Base-by-base conservation (phyloP, 2,797 vertebrate genomes). In the Myotis planiceps region DNA sequence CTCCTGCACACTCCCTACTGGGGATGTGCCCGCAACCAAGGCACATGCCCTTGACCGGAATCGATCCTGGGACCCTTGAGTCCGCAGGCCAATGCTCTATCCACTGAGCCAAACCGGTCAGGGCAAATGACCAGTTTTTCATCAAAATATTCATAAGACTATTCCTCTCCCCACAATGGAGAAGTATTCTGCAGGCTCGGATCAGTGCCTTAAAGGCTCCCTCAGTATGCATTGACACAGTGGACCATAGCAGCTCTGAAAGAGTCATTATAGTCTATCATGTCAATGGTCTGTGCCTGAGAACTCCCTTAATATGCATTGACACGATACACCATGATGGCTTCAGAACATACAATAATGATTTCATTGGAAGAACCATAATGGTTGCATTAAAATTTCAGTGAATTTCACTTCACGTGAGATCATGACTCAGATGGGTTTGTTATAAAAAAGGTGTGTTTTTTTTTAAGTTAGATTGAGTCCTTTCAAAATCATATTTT, bases 181-280 rank as follows among this genome's bases (percentile, higher is more conserved):
- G 92, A 96, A 93, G 93, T 95, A 89, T 85, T 94, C 92, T 92
- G 27, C 84, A 96, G 96, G 53, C 96, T 97, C 85, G 60, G 92
- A 97, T 97, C 97, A 97, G 76, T 97, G 96, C 76, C 10, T 96
- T 98, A 97, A 98, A 97, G 21, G 92, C 97, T 98, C 97, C 97
- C 97, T 98, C 75, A 93, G 90, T 92, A 92, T 94, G 71, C 94
- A 97, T 92, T 97, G 98, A 92, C 96, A 98, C 87, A 96, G 90
- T 66, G 96, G 97, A 97, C 96, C 97, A 97, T 85, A 93, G 94
- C 93, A 95, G 60, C 76, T 97, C 93, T 97, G 97, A 97, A 98
- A 96, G 86, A 39, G 0, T 63, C 53, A 93, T 98, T 97, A 97
- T 49, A 96, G 80, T 95, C 95, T 97, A 96, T 98, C 98, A 97